Evolutionary conservation across 2,113 vertebrate species (phyloP).

Genomic region (Rostratula benghalensis): DNA sequence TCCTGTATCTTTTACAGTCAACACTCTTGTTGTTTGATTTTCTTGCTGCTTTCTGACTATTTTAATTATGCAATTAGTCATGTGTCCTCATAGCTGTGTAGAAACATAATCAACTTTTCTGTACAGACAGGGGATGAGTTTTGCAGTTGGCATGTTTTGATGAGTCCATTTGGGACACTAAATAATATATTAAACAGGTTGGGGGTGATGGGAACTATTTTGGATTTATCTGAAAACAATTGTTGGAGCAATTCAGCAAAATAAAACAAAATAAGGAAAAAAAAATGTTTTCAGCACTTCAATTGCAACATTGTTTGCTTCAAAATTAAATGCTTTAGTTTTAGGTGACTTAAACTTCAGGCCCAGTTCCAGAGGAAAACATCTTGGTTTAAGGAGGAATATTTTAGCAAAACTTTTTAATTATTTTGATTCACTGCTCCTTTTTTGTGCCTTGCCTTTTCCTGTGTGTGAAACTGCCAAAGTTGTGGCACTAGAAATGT

Average conservation of each 20-base stretch:
- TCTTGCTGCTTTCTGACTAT: neutral
- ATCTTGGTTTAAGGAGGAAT: neutral
- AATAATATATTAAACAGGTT: neutral
- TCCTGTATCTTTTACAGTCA: neutral
- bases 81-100: neutral
- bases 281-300: neutral
- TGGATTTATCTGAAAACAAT: neutral
- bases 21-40: neutral
- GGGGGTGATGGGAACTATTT: neutral
- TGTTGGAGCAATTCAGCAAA: neutral
- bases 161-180: neutral
- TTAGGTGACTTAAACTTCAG: slow-evolving; percentile 32
- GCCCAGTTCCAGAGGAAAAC: neutral
- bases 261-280: neutral
- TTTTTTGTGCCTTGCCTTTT: neutral
- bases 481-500: neutral
- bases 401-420: neutral
- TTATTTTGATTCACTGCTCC: neutral
- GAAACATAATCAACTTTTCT: neutral
- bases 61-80: neutral
- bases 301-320: neutral
- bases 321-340: neutral
- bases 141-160: neutral
- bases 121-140: neutral
- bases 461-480: neutral